Conservation (phyloP, 2,888 invertebrate genomes). For the Troglohyphantes excavatus region DNA sequence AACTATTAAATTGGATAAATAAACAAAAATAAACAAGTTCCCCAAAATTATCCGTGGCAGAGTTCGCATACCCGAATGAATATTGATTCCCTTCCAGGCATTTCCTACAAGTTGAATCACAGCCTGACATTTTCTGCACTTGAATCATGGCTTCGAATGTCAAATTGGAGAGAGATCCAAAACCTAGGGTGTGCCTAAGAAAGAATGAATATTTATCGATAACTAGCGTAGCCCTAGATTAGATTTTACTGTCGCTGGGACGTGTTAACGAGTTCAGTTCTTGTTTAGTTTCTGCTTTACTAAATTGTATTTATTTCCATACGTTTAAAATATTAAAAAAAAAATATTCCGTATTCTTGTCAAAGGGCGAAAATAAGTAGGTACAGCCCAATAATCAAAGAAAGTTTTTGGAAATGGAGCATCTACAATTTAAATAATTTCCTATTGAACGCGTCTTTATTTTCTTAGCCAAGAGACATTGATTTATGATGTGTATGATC, state of each 20-base stretch:
- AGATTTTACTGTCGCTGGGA: slow-evolving; percentile 10
- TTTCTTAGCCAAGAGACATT: not conserved
- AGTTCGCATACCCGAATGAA: slow-evolving; percentile 16
- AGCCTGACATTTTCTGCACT: slow-evolving; percentile 28
- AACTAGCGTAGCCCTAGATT: slow-evolving; percentile 2
- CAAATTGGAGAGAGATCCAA: slow-evolving; percentile 1
- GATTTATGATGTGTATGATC: not conserved
- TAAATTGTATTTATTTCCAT: slow-evolving; percentile 44
- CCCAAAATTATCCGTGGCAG: slow-evolving; percentile 9
- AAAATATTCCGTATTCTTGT: not conserved
- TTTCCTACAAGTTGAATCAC: slow-evolving; percentile 19
- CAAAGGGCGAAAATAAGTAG: not conserved
- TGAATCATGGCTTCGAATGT: slow-evolving; percentile 32
- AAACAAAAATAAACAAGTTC: slow-evolving; percentile 21
- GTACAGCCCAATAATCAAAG: not conserved
- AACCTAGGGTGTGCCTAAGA: slow-evolving; percentile 12
- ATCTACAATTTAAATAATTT: slow-evolving; percentile 1
- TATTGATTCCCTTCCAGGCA: slow-evolving; percentile 35
- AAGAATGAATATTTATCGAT: slow-evolving; percentile 42
- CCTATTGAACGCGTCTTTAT: not conserved
- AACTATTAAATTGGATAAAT: slow-evolving; percentile 15
- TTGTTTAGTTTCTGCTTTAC: slow-evolving; percentile 19
- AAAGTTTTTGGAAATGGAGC: not conserved
- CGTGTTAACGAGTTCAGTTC: slow-evolving; percentile 33
- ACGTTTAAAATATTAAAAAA: slow-evolving; percentile 16